Evolutionary conservation across 2,113 vertebrate species (phyloP), one percentile per base, ranked within the genome.

Genomic region (Vireo altiloquus): DNA sequence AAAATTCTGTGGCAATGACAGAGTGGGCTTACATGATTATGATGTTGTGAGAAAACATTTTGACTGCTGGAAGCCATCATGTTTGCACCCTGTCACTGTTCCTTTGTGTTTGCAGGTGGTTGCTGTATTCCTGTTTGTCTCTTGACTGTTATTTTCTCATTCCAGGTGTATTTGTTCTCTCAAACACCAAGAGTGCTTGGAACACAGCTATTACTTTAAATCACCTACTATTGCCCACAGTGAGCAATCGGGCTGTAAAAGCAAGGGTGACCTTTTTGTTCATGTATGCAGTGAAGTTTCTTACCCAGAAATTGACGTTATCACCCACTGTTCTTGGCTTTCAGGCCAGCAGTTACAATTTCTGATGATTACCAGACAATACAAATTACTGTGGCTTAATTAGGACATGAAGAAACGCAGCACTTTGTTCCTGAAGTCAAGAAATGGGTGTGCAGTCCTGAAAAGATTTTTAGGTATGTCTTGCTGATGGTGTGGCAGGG

Each of bases 171-270:
- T 85, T 89, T 1, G 0, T 13, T 86, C 50, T 57, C 60, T 77
- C 1, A 19, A 92, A 88, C 46, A 87, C 27, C 4, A 11, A 72
- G 40, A 46, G 39, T 63, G 27, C 25, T 77, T 81, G 69, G 37
- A 86, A 83, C 59, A 66, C 21, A 70, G 71, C 68, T 89, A 59
- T 94, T 95, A 70, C 77, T 88, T 94, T 74, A 86, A 88, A 86
- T 72, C 71, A 57, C 33, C 24, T 77, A 39, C 42, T 93, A 6
- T 37, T 46, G 78, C 31, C 23, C 23, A 25, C 42, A 64, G 17
- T 24, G 70, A 76, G 60, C 4, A 10, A 90, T 89, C 23, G 74
- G 39, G 15, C 60, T 91, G 35, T 90, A 87, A 77, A 91, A 91
- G 23, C 49, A 46, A 66, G 39, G 44, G 8, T 4, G 28, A 69